phyloP scores from a whole-genome alignment of 2,797 vertebrate genomes.

The Bovichtus variegatus region DNA sequence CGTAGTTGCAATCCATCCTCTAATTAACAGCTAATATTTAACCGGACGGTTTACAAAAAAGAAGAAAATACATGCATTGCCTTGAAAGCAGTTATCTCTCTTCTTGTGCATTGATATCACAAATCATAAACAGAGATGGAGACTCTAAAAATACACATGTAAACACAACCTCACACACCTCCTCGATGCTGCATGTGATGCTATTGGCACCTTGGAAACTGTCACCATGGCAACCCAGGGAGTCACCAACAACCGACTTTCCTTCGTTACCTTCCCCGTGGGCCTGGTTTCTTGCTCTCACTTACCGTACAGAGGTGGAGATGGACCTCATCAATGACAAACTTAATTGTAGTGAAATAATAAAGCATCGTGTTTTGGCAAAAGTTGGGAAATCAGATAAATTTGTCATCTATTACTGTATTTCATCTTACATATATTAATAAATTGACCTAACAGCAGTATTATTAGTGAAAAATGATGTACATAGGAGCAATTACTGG shows the following conservation, averaged over 20 bases:
- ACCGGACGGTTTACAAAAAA: neutral
- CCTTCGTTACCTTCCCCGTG: constrained; percentile 63
- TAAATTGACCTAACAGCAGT: neutral
- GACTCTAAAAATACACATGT: constrained; percentile 59
- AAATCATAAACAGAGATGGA: constrained; percentile 35
- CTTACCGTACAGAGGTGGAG: constrained; percentile 25
- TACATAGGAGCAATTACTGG: neutral
- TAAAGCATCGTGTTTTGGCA: neutral
- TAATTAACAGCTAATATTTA: neutral
- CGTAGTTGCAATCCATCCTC: neutral
- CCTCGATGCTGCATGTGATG: constrained; percentile 40
- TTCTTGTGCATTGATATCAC: neutral
- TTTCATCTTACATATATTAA: neutral
- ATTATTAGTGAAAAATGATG: constrained; percentile 3
- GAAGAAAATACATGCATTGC: neutral
- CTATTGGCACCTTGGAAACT: constrained; percentile 67
- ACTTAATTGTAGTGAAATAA: neutral
- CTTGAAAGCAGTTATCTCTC: neutral
- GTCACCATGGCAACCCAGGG: constrained; percentile 67
- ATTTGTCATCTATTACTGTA: neutral
- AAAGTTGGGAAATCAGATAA: constrained; percentile 1
- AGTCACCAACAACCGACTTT: constrained; percentile 70
- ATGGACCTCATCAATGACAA: constrained; percentile 17
- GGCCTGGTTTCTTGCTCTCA: constrained; percentile 14
- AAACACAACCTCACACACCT: constrained; percentile 37